phyloP scores from a whole-genome alignment of 2,797 vertebrate genomes.

The Micropoecilia bifurca region DNA sequence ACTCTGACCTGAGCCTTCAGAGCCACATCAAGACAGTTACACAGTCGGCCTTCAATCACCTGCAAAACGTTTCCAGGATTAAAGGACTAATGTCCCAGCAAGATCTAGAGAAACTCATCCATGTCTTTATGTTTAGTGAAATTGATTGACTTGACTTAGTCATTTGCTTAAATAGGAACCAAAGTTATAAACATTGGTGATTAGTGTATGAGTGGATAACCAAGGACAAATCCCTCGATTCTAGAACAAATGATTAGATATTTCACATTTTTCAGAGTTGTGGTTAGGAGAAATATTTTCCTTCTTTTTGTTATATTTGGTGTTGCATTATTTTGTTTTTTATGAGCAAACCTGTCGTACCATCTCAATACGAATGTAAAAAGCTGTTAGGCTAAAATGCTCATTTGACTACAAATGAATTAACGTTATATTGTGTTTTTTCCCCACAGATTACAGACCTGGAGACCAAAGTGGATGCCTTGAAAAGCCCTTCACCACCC shows the following conservation, averaged over 20 bases:
- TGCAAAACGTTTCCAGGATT: too few species aligned
- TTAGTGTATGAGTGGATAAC: not conserved
- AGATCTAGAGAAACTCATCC: too few species aligned
- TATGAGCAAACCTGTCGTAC: not conserved
- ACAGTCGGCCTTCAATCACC: too few species aligned
- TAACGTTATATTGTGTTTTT: not conserved
- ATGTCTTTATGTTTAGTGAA: too few species aligned
- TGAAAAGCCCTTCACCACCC: slow-evolving; percentile 89
- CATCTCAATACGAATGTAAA: not conserved
- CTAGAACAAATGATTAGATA: not conserved
- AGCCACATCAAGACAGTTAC: too few species aligned
- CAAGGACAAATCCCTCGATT: not conserved
- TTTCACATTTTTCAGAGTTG: not conserved
- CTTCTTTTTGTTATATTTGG: not conserved
- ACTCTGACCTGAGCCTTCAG: too few species aligned
- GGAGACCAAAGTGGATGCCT: slow-evolving; percentile 92
- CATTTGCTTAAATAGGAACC: not conserved
- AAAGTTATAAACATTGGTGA: not conserved
- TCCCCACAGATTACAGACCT: slow-evolving; percentile 88
- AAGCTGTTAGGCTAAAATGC: not conserved
- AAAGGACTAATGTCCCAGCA: too few species aligned
- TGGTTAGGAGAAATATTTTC: not conserved
- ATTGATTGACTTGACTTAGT: not conserved
- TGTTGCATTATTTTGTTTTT: not conserved
- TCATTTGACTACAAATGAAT: not conserved